phyloP scores from a whole-genome alignment of 2,797 vertebrate genomes.

The Malurus splendens region DNA sequence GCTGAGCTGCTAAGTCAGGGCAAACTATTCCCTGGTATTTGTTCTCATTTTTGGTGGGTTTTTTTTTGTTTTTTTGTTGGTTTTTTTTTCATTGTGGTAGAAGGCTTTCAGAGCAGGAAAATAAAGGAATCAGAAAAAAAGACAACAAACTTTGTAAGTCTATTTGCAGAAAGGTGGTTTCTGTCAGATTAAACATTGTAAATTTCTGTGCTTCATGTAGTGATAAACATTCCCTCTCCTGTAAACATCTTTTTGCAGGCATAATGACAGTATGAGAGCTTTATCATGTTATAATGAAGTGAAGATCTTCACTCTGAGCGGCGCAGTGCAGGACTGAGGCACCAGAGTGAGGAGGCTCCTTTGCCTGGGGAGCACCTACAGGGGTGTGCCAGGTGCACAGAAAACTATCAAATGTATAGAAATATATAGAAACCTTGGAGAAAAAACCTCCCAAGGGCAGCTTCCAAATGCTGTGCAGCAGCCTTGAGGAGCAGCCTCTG shows the following conservation, averaged over 20 bases:
- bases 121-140: not conserved
- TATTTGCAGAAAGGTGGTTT: not conserved
- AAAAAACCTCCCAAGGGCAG: not conserved
- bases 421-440: not conserved
- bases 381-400: not conserved
- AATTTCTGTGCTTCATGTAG: not conserved
- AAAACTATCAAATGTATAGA: not conserved
- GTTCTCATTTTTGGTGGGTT: not conserved
- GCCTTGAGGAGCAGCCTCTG: not conserved
- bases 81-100: not conserved
- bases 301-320: not conserved
- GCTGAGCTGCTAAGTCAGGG: not conserved
- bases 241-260: not conserved
- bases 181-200: not conserved
- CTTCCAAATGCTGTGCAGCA: not conserved
- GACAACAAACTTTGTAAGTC: not conserved
- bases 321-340: not conserved
- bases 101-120: not conserved
- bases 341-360: not conserved
- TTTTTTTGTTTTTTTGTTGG: too few species aligned
- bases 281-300: not conserved
- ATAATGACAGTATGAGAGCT: not conserved
- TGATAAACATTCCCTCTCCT: not conserved
- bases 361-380: not conserved
- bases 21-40: not conserved